A percentile compares a stretch with the other conserved stretches of the same genome.
Evolutionary conservation across 1,140 invertebrate species (phyloP).

Genomic region (Scaptomyza pallida): DNA sequence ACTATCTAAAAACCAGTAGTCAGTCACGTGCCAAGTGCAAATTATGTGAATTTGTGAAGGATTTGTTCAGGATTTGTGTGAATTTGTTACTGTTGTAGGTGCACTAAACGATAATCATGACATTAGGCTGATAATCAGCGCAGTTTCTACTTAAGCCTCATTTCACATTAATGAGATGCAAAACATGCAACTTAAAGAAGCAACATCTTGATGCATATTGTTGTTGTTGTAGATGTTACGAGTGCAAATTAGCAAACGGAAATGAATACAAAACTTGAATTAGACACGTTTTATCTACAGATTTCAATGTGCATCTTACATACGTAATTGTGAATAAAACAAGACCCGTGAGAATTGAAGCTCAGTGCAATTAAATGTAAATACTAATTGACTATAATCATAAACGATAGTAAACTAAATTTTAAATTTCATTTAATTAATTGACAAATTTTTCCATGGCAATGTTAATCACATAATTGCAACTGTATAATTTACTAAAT

Average conservation of each 20-base stretch:
- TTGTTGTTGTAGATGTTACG: slow-evolving; percentile 4
- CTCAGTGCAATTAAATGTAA: background rate
- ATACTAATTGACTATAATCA: background rate
- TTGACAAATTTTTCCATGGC: background rate
- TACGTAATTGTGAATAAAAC: background rate
- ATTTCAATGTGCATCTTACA: background rate
- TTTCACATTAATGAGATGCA: slow-evolving; percentile 30
- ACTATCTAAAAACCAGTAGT: background rate
- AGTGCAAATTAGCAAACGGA: slow-evolving; percentile 16
- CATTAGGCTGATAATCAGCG: slow-evolving; percentile 22
- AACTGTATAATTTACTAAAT: slow-evolving; percentile 9
- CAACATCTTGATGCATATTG: slow-evolving; percentile 9
- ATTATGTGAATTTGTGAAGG: slow-evolving; percentile 6
- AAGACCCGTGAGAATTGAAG: background rate
- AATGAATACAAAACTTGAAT: slow-evolving; percentile 6
- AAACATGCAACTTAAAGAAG: background rate
- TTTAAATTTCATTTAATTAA: slow-evolving; percentile 4
- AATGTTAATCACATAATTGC: background rate
- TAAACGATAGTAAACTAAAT: background rate
- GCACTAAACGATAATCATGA: slow-evolving; percentile 19
- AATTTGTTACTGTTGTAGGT: slow-evolving; percentile 1
- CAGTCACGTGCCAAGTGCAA: slow-evolving; percentile 39
- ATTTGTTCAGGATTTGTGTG: slow-evolving; percentile 22
- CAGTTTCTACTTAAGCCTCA: background rate
- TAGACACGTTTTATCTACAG: background rate